Conservation (phyloP, 2,797 vertebrate species). For the Macrochelys suwanniensis region DNA sequence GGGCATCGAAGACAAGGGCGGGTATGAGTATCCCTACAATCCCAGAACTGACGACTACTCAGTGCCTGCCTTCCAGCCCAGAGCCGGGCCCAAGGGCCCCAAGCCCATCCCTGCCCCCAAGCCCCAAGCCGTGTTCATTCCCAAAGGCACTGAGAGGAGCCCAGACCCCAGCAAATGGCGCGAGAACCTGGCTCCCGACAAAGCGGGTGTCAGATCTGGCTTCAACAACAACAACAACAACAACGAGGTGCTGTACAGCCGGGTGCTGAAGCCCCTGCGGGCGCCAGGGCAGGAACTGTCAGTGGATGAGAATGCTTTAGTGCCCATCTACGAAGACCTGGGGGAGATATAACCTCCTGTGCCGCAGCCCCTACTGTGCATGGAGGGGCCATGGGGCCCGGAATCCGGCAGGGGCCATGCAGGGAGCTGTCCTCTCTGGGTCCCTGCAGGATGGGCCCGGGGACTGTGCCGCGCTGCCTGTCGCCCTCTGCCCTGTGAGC, state of each 20-base stretch:
- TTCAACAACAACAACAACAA: slow-evolving; percentile 84
- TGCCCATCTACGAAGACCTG: slow-evolving; percentile 70
- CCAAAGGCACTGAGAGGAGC: slow-evolving; percentile 69
- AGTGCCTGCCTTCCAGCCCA: slow-evolving; percentile 67
- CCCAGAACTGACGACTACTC: slow-evolving; percentile 81
- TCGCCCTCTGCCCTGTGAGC: neutral
- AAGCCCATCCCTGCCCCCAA: slow-evolving; percentile 91
- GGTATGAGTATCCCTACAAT: slow-evolving; percentile 84
- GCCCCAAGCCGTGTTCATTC: slow-evolving; percentile 75
- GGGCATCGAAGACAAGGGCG: slow-evolving; percentile 69
- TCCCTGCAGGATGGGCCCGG: rapidly evolving
- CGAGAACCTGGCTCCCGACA: slow-evolving; percentile 36
- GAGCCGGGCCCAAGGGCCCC: slow-evolving; percentile 76
- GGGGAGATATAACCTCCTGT: slow-evolving; percentile 46
- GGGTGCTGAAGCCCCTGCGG: slow-evolving; percentile 80
- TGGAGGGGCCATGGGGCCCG: neutral
- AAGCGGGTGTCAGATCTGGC: slow-evolving; percentile 75
- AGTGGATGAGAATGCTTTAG: slow-evolving; percentile 62
- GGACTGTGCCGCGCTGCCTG: neutral
- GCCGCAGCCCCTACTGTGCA: neutral
- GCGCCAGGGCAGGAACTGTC: slow-evolving; percentile 63
- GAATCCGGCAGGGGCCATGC: rapidly evolving
- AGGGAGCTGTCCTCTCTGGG: rapidly evolving
- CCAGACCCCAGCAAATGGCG: neutral
- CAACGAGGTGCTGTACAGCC: slow-evolving; percentile 87